Evolutionary conservation across 1,140 invertebrate species (phyloP), one percentile per base, ranked within the genome.

Genomic region (Sitobion miscanthi): DNA sequence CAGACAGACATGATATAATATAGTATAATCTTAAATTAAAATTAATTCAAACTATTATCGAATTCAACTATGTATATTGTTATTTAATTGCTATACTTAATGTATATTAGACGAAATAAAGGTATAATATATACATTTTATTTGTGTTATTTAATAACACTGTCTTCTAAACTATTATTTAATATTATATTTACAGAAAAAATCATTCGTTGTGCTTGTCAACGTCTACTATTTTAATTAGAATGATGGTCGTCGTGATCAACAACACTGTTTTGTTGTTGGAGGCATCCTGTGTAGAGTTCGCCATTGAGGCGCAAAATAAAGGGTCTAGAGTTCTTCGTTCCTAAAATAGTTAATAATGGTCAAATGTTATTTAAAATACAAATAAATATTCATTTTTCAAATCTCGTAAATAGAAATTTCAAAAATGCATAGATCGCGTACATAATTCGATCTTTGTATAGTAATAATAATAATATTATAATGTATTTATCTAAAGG

Each of bases 301-400:
- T 93, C 91, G 14, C 91, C 91, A n/a, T 93, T 93, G 7, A 93
- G 49, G n/a, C 91, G 82, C 82, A 93, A 93, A 30, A 93, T 42
- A 57, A 93, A 93, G 6, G 91, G 49, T 54, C 38, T 93, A 30
- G 77, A 7, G 23, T 83, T 92, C 14, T 83, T 83, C 23, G 14
- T 45, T 62, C 38, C 89, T 90, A 69, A 42, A 90, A 90, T 69
- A 30, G 47, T 38, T 25, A 1, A 4, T 11, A 30, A 42, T 20
- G 25, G 17, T 90, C 4, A 21, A 57, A 8, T 54, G 42, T 57
- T 38, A 35, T 69, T 69, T 5, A 47, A n/a, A 90, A 57, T 6
- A 35, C 21, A 4, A 90, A 57, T 21, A n/a, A 77, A 6, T 77
- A 17, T 77, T n/a, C 0, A n/a, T 77, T 77, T 77, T 77, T 17